Conservation (phyloP, 2,888 invertebrate species). For the Agriotes lineatus region DNA sequence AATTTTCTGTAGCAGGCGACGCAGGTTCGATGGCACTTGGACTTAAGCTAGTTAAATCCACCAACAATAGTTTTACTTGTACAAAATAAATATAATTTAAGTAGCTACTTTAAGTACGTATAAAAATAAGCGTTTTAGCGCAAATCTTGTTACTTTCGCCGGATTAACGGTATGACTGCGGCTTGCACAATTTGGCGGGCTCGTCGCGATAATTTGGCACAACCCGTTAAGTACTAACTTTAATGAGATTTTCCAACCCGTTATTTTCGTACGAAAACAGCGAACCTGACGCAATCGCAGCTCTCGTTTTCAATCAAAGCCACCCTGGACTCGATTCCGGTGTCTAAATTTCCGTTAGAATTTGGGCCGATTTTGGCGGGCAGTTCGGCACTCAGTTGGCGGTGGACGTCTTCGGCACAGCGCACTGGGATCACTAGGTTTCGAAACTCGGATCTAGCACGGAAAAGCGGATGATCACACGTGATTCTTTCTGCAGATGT, state of each 20-base stretch:
- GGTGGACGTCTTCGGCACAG: neutral
- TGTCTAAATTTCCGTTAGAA: neutral
- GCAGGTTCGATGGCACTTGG: neutral
- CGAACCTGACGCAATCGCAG: neutral
- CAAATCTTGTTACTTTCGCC: no score
- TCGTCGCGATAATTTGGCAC: neutral
- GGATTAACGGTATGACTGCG: no score
- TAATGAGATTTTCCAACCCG: no score
- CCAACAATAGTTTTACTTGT: neutral
- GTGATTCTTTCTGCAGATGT: slow-evolving; percentile 42
- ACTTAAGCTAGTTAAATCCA: slow-evolving; percentile 12
- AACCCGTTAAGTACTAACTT: neutral
- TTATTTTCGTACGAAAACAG: no score
- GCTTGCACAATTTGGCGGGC: neutral
- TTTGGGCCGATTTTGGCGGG: neutral
- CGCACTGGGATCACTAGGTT: neutral
- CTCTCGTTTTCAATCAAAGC: neutral
- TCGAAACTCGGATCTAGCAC: slow-evolving; percentile 6
- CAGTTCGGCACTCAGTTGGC: neutral
- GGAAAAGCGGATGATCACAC: slow-evolving; percentile 22
- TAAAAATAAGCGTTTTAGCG: no score
- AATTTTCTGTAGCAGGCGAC: neutral
- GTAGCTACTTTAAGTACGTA: neutral
- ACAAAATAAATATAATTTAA: neutral
- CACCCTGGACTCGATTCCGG: neutral